Conservation (phyloP, 2,113 vertebrate species). For the Prinia subflava region DNA sequence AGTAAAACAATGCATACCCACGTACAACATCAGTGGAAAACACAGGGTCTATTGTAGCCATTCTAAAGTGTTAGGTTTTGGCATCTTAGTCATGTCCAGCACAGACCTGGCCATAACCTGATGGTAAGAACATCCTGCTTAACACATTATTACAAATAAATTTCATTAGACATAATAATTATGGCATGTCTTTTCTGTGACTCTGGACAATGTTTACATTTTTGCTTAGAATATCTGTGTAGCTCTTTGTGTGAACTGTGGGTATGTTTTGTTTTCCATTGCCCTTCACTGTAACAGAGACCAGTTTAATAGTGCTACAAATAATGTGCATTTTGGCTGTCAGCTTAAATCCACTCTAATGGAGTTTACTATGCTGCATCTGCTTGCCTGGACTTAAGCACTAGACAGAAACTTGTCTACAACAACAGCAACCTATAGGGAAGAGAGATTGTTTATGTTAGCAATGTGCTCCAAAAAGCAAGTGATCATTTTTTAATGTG, state of each 20-base stretch:
- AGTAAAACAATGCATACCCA: background rate
- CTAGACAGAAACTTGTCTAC: background rate
- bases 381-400: background rate
- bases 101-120: background rate
- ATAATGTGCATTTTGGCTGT: background rate
- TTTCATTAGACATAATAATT: background rate
- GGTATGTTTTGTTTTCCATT: background rate
- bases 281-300: background rate
- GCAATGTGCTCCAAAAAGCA: background rate
- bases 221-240: background rate
- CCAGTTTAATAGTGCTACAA: background rate
- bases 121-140: background rate
- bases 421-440: background rate
- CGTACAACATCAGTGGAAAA: background rate
- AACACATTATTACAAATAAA: background rate
- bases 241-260: background rate
- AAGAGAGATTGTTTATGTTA: background rate
- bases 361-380: background rate
- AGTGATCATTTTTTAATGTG: background rate
- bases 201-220: background rate
- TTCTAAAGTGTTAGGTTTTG: background rate
- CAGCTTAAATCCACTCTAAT: background rate
- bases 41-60: background rate
- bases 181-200: background rate
- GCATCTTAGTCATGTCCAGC: background rate